phyloP scores from a whole-genome alignment of 2,888 invertebrate genomes.

The Drosophila putrida region DNA sequence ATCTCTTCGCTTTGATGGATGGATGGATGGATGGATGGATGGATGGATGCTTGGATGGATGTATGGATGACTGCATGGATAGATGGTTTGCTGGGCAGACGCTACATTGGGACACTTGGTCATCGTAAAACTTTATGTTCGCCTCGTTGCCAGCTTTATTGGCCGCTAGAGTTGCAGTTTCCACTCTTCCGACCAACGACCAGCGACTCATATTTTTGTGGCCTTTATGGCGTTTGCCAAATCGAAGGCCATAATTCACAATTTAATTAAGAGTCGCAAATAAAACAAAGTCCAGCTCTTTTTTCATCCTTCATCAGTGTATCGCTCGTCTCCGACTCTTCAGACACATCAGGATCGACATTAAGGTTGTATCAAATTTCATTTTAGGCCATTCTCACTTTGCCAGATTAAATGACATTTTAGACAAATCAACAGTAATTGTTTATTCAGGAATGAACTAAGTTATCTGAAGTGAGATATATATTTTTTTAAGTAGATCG shows the following conservation, averaged over 20 bases:
- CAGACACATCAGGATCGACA: constrained; percentile 9
- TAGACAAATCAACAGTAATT: not conserved
- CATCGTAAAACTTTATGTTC: constrained; percentile 73
- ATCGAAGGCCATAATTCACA: constrained; percentile 81
- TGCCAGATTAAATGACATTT: constrained; percentile 3
- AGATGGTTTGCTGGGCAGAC: constrained; percentile 19
- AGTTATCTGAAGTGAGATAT: not conserved
- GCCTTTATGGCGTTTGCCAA: constrained; percentile 76
- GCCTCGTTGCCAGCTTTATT: constrained; percentile 71
- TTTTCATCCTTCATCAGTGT: constrained; percentile 41
- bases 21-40: constrained; percentile 24
- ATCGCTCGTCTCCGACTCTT: constrained; percentile 16
- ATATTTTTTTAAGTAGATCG: no score
- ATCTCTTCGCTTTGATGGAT: constrained; percentile 56
- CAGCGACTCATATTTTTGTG: constrained; percentile 76
- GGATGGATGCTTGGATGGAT: constrained; percentile 22
- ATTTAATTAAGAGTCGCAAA: constrained; percentile 80
- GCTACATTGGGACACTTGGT: constrained; percentile 41
- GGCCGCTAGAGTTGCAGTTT: constrained; percentile 50
- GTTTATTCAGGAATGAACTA: not conserved
- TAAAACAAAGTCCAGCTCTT: constrained; percentile 53
- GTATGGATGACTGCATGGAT: constrained; percentile 19
- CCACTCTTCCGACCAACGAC: constrained; percentile 23
- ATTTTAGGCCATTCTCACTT: not conserved
- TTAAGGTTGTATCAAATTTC: constrained; percentile 51